These are phyloP conservation scores for Anastatus disparis DNA, from an alignment of 1,140 invertebrate genomes.

Conservation along the genomic window DNA sequence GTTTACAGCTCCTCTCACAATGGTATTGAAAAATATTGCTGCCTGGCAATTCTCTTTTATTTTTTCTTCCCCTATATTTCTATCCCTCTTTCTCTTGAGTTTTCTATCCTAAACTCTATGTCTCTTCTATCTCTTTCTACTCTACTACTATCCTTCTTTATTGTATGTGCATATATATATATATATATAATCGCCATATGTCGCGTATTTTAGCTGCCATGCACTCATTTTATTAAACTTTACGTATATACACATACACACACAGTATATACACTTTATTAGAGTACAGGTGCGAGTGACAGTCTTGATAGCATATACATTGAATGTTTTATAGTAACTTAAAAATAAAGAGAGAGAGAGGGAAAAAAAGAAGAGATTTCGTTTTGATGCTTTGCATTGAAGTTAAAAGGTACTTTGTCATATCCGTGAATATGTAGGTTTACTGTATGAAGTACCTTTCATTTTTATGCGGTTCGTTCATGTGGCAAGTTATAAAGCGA, in stretches of 20 bases:
- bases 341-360: too few relatives aligned
- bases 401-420: too few relatives aligned
- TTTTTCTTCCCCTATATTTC: not conserved
- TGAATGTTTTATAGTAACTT: too few relatives aligned
- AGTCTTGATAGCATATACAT: too few relatives aligned
- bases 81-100: not conserved
- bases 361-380: too few relatives aligned
- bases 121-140: too few relatives aligned
- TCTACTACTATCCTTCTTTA: too few relatives aligned
- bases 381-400: too few relatives aligned
- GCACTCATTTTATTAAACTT: not conserved
- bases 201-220: not conserved
- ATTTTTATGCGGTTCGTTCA: too few relatives aligned
- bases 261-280: not conserved
- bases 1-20: constrained; percentile 76
- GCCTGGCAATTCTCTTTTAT: not conserved
- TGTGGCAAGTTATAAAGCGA: too few relatives aligned
- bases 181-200: not conserved
- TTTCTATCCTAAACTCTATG: not conserved
- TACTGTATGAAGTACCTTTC: too few relatives aligned
- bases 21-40: constrained; percentile 64
- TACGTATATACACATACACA: not conserved
- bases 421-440: too few relatives aligned
- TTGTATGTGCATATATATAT: not conserved
- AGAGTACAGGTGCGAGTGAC: not conserved